Conservation (phyloP, 2,888 invertebrate species). For the Ectemnius cavifrons region DNA sequence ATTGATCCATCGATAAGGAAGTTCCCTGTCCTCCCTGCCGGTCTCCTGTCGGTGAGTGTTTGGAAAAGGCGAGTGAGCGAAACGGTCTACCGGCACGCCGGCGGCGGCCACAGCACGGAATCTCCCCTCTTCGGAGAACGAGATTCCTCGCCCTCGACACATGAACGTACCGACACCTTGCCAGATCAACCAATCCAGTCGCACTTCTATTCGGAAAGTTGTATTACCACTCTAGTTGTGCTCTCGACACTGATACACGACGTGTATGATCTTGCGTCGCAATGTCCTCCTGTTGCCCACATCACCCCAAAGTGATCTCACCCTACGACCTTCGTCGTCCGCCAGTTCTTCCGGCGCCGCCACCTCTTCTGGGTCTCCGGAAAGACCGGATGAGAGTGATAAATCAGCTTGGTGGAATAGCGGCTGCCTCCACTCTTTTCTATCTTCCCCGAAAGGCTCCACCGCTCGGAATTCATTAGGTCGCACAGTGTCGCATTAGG, state of each 20-base stretch:
- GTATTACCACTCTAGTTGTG: too few relatives aligned
- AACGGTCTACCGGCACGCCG: slow-evolving; percentile 18
- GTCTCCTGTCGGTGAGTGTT: slow-evolving; percentile 34
- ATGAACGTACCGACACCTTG: not conserved
- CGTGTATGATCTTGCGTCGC: not conserved
- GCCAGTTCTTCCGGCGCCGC: slow-evolving; percentile 7
- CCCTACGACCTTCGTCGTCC: slow-evolving; percentile 14
- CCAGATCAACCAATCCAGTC: too few relatives aligned
- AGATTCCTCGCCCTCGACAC: slow-evolving; percentile 18
- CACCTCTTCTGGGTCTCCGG: not conserved
- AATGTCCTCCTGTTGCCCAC: not conserved
- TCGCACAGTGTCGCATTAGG: too few relatives aligned
- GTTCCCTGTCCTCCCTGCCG: slow-evolving; percentile 57
- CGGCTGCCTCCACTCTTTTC: not conserved
- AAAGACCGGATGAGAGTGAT: not conserved
- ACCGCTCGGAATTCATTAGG: slow-evolving; percentile 15
- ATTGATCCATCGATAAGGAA: slow-evolving; percentile 67
- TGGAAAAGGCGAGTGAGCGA: slow-evolving; percentile 43
- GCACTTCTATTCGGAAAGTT: too few relatives aligned
- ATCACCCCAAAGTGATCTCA: slow-evolving; percentile 11
- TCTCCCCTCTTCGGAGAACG: slow-evolving; percentile 9
- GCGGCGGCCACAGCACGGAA: not conserved
- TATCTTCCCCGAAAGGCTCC: slow-evolving; percentile 8
- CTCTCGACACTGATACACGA: not conserved
- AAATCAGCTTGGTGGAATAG: not conserved